A percentile compares a stretch with the other conserved stretches of the same genome.
Evolutionary conservation across 1,140 invertebrate genomes (phyloP).

Genomic region (Trichonephila clavata): DNA sequence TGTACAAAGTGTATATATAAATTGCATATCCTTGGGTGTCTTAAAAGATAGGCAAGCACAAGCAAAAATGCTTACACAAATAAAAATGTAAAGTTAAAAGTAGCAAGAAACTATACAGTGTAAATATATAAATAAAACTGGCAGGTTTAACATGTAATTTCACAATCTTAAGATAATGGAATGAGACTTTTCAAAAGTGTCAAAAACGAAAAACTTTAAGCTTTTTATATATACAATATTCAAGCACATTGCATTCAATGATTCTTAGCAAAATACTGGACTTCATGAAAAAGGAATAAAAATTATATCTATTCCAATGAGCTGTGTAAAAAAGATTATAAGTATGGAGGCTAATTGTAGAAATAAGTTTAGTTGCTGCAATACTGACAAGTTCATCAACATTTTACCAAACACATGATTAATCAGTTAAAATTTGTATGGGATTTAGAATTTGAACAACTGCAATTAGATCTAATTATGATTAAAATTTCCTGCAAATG

Average conservation of each 20-base stretch:
- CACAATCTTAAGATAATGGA: constrained; percentile 53
- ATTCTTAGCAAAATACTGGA: constrained; percentile 62
- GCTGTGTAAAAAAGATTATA: constrained; percentile 20
- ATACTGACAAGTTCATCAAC: constrained; percentile 34
- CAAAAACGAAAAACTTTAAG: constrained; percentile 24
- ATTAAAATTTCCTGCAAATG: neutral
- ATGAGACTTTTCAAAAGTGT: constrained; percentile 36
- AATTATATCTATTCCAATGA: constrained; percentile 32
- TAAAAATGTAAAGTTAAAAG: constrained; percentile 57
- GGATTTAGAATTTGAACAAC: neutral
- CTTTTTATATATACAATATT: constrained; percentile 46
- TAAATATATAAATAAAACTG: constrained; percentile 44
- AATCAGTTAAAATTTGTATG: neutral
- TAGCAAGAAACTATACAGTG: constrained; percentile 63
- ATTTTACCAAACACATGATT: neutral
- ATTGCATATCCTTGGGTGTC: constrained; percentile 42
- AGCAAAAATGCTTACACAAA: constrained; percentile 49
- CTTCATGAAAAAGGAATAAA: constrained; percentile 45
- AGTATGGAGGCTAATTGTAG: constrained; percentile 55
- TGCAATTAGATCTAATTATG: neutral
- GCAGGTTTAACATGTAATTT: constrained; percentile 50
- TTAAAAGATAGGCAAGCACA: constrained; percentile 61
- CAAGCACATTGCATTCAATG: constrained; percentile 57
- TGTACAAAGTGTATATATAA: constrained; percentile 58
- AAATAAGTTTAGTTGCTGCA: constrained; percentile 61